Evolutionary conservation across 2,113 vertebrate genomes (phyloP).

Genomic region (Heliornis fulica): DNA sequence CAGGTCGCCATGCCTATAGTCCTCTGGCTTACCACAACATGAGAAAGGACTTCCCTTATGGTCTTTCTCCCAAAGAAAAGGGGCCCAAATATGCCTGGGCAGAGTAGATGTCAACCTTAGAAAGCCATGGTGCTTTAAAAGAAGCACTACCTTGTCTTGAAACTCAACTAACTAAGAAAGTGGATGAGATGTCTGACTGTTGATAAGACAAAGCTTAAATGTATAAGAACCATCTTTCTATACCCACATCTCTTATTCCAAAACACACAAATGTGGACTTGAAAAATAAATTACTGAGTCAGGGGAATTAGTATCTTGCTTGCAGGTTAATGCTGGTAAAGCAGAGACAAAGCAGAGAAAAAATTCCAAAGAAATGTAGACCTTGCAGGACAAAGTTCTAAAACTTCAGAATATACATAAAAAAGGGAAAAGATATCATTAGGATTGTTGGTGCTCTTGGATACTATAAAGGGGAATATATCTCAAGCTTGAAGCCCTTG

Average conservation of each 20-base stretch:
- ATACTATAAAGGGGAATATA: neutral
- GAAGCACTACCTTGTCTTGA: neutral
- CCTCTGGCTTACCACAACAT: neutral
- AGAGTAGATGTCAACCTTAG: neutral
- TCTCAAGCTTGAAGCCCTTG: neutral
- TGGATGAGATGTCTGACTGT: neutral
- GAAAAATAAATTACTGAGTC: neutral
- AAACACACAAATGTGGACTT: neutral
- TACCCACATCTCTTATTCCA: neutral
- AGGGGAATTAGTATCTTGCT: neutral
- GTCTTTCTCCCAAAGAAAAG: neutral
- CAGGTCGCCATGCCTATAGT: neutral
- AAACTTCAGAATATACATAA: neutral
- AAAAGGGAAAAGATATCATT: neutral
- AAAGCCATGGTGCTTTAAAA: neutral
- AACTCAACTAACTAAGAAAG: neutral
- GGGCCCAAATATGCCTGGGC: neutral
- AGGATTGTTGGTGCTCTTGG: neutral
- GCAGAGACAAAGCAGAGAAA: neutral
- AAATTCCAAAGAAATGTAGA: neutral
- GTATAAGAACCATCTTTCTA: neutral
- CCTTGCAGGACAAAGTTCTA: neutral
- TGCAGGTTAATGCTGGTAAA: neutral
- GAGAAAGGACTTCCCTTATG: neutral
- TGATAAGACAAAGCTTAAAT: neutral